Evolutionary conservation across 2,888 invertebrate genomes (phyloP), one percentile per base, ranked within the genome.

Genomic region (Octodonta nipae): DNA sequence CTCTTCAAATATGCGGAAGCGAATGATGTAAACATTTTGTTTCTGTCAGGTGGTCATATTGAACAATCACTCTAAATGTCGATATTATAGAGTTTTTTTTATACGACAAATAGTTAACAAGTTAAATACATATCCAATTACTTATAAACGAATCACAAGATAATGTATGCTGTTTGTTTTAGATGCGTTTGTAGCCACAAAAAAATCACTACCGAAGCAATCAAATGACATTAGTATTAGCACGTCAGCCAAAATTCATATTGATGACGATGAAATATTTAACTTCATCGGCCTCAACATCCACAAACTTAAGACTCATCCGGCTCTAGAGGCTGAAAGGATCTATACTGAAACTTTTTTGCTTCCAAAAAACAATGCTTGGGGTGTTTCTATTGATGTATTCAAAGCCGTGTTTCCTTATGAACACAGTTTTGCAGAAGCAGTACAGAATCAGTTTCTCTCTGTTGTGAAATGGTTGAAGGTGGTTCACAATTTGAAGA

Each of bases 401-500:
- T 67, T 78, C 17, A 75, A 80, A 30, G 75, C 68, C 46, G 71
- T 75, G 42, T 91, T 89, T 54, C 91, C 91, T 0, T 82, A 88
- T 61, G 78, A 84, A 50, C 89, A 89, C 52, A 73, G 82, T 32
- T 91, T 85, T 55, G 83, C 87, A 10, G 82, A 84, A 38, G 85
- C 88, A 0, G 77, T 88, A 36, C 86, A 86, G 54, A 85, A 86
- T 42, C 85, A 89, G 53, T 75, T 87, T 37, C 73, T 93, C n/a
- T 85, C 87, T 1, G 69, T 89, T 15, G 76, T 85, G 52, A 96
- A 93, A 58, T 98, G 96, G 96, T 60, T 95, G 33, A 92, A 91
- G 59, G 62, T 81, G 37, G 71, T 89, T 7, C 92, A 93, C 56
- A 71, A 69, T 26, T 61, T 71, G 28, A 68, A 74, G 54, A 79